Evolutionary conservation across 1,140 invertebrate genomes (phyloP).

Genomic region (Cotesia chilonis): DNA sequence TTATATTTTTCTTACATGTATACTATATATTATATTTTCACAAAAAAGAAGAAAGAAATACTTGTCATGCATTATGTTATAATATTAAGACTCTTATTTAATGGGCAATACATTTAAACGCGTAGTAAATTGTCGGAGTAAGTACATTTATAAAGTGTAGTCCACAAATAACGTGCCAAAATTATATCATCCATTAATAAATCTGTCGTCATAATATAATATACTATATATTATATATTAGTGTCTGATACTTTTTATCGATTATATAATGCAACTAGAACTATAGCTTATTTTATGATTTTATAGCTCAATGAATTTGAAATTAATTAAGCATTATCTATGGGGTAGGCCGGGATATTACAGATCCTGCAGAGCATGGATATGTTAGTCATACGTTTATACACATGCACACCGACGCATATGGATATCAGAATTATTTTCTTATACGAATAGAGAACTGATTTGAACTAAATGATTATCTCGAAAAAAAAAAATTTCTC

Average conservation of each 20-base stretch:
- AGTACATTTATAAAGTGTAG: constrained; percentile 36
- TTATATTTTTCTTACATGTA: constrained; percentile 8
- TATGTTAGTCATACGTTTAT: too few relatives aligned
- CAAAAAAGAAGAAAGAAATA: constrained; percentile 21
- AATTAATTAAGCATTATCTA: too few relatives aligned
- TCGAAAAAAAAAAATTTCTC: too few relatives aligned
- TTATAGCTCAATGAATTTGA: too few relatives aligned
- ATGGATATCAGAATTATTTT: too few relatives aligned
- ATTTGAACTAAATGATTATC: too few relatives aligned
- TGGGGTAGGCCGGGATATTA: too few relatives aligned
- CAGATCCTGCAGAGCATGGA: too few relatives aligned
- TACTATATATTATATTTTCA: constrained; percentile 16
- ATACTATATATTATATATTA: neutral
- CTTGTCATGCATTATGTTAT: constrained; percentile 23
- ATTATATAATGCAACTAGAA: constrained; percentile 1
- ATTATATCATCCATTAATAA: constrained; percentile 51
- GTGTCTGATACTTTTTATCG: constrained; percentile 43
- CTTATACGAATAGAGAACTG: too few relatives aligned
- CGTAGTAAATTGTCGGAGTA: constrained; percentile 29
- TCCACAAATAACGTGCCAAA: constrained; percentile 49
- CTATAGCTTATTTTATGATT: too few relatives aligned
- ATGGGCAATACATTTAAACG: constrained; percentile 35
- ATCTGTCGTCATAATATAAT: constrained; percentile 35
- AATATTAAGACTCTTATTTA: constrained; percentile 31
- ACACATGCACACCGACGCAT: too few relatives aligned